phyloP scores from a whole-genome alignment of 1,140 invertebrate genomes.

The Drosophila ogumai region DNA sequence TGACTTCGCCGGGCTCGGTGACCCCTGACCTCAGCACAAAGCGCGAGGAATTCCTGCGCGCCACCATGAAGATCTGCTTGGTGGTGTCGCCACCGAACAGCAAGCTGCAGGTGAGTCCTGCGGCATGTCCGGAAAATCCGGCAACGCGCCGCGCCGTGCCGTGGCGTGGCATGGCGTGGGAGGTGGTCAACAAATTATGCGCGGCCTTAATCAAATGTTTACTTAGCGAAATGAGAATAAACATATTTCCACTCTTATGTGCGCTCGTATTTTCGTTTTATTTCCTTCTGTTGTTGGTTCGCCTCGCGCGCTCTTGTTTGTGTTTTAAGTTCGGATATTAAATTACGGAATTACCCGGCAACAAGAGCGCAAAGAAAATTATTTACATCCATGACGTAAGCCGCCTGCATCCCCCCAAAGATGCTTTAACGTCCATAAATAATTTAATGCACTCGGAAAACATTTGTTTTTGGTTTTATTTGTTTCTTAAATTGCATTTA shows the following conservation, averaged over 20 bases:
- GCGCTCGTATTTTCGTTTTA: constrained; percentile 48
- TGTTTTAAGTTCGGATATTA: constrained; percentile 44
- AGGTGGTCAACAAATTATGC: constrained; percentile 45
- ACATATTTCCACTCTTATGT: constrained; percentile 51
- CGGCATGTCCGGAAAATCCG: background rate
- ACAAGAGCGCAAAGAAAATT: constrained; percentile 6
- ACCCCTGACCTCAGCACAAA: constrained; percentile 82
- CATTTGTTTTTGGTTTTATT: constrained; percentile 1
- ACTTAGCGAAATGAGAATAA: constrained; percentile 58
- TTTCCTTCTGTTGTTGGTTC: constrained; percentile 21
- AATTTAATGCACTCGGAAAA: background rate
- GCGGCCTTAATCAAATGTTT: constrained; percentile 52
- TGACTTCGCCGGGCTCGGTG: constrained; percentile 60
- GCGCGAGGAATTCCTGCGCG: constrained; percentile 85
- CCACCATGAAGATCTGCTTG: constrained; percentile 85
- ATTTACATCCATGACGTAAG: constrained; percentile 27
- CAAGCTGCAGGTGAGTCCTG: constrained; percentile 82
- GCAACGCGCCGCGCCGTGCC: background rate
- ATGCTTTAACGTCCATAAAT: constrained; percentile 16
- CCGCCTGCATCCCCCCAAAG: constrained; percentile 2
- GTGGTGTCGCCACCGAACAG: constrained; percentile 83
- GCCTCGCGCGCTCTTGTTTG: constrained; percentile 17
- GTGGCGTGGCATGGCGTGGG: background rate
- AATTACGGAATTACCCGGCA: constrained; percentile 38
- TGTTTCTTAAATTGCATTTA: background rate